Evolutionary conservation across 1,140 invertebrate genomes (phyloP), one percentile per base, ranked within the genome.

Genomic region (Geopemphigus sp.): DNA sequence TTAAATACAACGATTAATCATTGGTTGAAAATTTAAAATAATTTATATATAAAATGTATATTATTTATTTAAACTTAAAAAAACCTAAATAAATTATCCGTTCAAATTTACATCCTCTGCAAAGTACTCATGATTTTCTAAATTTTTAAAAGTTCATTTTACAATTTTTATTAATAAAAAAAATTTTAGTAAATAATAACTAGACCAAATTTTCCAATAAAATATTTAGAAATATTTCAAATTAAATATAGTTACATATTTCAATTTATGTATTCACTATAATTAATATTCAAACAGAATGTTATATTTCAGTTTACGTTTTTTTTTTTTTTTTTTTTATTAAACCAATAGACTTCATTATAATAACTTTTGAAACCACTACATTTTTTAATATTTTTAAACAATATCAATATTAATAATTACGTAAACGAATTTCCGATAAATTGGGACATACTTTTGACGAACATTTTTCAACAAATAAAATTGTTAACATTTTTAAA

Each of bases 241-340:
- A 29, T 72, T 72, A 53, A 72, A 72, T 72, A 72, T 72, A 72
- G n/a, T 72, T 54, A 29, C 47, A 54, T 54, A 72, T 72, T 72
- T 72, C 26, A n/a, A 1, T 10, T 4, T 17, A 26, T 29, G 47
- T 54, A 29, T 29, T 53, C 4, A 19, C 17, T 54, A 26, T 26
- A 53, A 53, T 70, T 70, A 70, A 26, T 53, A 22, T 14, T 29
- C 24, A 22, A 39, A 24, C 50, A 50, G 24, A 68, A 50, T 50
- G n/a, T 47, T 47, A 15, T 53, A 15, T 53, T 15, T 53, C 19
- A 70, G 50, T n/a, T n/a, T n/a, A n/a, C n/a, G n/a, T n/a, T n/a
- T n/a, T n/a, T n/a, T n/a, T n/a, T n/a, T n/a, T n/a, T n/a, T n/a
- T n/a, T n/a, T n/a, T n/a, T n/a, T n/a, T 70, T 53, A 53, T 70